phyloP scores from a whole-genome alignment of 2,797 vertebrate genomes.

The Molossus molossus region DNA sequence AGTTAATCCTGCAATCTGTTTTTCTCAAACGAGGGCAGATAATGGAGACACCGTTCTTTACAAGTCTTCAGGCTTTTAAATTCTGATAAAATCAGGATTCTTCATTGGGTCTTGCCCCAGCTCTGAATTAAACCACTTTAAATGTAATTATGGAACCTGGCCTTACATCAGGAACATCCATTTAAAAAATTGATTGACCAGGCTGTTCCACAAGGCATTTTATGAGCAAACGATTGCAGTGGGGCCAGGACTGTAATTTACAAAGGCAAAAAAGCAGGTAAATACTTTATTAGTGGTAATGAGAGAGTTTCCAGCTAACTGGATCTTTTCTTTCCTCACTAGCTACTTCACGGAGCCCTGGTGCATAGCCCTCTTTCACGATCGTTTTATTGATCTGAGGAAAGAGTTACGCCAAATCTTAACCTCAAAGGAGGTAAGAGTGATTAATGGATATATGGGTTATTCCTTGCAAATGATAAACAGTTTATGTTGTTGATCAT shows the following conservation, averaged over 20 bases:
- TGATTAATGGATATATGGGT: slow-evolving; percentile 68
- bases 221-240: slow-evolving; percentile 94
- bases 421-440: slow-evolving; percentile 87
- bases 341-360: slow-evolving; percentile 96
- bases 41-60: slow-evolving; percentile 92
- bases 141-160: slow-evolving; percentile 95
- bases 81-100: slow-evolving; percentile 98
- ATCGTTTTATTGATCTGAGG: slow-evolving; percentile 96
- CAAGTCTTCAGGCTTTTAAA: slow-evolving; percentile 93
- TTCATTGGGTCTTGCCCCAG: slow-evolving; percentile 96
- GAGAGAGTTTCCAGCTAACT: slow-evolving; percentile 91
- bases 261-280: slow-evolving; percentile 92
- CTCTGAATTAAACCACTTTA: slow-evolving; percentile 97
- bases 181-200: slow-evolving; percentile 95
- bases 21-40: slow-evolving; percentile 93
- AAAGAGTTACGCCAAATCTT: slow-evolving; percentile 94
- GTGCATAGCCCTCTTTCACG: slow-evolving; percentile 95
- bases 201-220: slow-evolving; percentile 93
- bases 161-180: slow-evolving; percentile 94
- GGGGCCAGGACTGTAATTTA: slow-evolving; percentile 93
- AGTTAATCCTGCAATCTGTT: slow-evolving; percentile 95
- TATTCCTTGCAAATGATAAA: slow-evolving; percentile 80
- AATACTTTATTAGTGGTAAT: slow-evolving; percentile 93
- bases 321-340: slow-evolving; percentile 89
- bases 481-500: slow-evolving; percentile 84